These are phyloP conservation scores for Phaetusa simplex DNA, from an alignment of 2,113 vertebrate genomes.

Conservation along the genomic window DNA sequence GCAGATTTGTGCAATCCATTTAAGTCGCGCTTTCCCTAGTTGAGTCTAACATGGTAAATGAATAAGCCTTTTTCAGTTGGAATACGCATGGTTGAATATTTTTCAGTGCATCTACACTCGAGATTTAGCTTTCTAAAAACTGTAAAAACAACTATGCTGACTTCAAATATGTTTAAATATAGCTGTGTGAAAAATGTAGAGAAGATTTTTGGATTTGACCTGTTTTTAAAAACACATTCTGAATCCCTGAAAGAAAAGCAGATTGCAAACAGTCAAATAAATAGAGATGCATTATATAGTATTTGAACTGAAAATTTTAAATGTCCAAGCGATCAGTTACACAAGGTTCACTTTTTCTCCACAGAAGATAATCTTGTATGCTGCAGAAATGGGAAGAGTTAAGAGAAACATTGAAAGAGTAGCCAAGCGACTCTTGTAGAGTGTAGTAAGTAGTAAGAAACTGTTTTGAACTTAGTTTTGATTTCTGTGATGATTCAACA, in stretches of 20 bases:
- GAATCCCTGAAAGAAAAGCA: background rate
- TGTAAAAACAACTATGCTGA: background rate
- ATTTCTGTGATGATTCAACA: background rate
- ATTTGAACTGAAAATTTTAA: background rate
- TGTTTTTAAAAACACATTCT: background rate
- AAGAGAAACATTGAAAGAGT: background rate
- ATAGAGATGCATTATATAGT: background rate
- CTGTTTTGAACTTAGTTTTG: background rate
- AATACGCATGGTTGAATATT: background rate
- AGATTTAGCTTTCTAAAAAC: background rate
- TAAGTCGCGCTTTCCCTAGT: background rate
- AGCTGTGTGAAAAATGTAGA: background rate
- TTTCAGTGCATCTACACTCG: background rate
- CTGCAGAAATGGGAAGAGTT: background rate
- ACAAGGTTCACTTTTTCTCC: background rate
- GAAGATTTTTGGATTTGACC: background rate
- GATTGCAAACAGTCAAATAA: background rate
- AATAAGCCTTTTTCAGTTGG: background rate
- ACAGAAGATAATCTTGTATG: background rate
- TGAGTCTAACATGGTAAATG: background rate
- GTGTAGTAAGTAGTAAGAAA: background rate
- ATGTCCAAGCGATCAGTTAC: background rate
- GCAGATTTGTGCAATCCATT: background rate
- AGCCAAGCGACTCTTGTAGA: background rate
- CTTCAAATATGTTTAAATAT: background rate